A percentile compares a stretch with the other conserved stretches of the same genome.
These are phyloP conservation scores for Mesorhabditis spiculigera DNA, from an alignment of 2,888 invertebrate genomes.

Conservation along the genomic window DNA sequence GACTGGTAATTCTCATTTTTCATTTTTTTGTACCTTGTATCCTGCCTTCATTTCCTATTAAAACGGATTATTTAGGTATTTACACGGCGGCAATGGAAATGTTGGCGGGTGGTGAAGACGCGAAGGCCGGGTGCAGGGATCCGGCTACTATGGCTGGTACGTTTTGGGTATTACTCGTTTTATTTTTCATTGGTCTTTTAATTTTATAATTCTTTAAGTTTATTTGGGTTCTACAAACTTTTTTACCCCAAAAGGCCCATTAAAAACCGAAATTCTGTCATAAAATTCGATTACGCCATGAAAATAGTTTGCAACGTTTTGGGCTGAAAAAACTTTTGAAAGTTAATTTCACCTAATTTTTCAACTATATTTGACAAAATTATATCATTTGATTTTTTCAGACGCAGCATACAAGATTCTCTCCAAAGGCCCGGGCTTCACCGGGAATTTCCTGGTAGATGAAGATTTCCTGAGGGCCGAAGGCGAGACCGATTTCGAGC, in stretches of 20 bases:
- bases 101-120: conserved; percentile 65
- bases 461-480: conserved; percentile 77
- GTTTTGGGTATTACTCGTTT: no score
- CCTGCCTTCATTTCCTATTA: no score
- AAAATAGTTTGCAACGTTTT: no score
- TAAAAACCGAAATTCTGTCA: no score
- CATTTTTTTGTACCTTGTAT: no score
- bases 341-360: not conserved
- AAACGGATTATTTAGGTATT: conserved; percentile 30
- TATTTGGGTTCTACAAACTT: no score
- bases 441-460: conserved; percentile 85
- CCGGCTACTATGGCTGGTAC: no score
- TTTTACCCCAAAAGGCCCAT: no score
- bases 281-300: no score
- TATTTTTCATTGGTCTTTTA: no score
- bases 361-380: not conserved
- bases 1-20: conserved; percentile 40
- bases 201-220: no score
- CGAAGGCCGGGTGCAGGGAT: conserved; percentile 51
- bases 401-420: conserved; percentile 84
- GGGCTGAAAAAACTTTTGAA: no score
- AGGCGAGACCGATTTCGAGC: conserved; percentile 78
- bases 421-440: conserved; percentile 72
- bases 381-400: conserved; percentile 30
- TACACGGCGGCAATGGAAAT: conserved; percentile 76